phyloP scores from a whole-genome alignment of 2,888 invertebrate species.

The Lamproptera curius region DNA sequence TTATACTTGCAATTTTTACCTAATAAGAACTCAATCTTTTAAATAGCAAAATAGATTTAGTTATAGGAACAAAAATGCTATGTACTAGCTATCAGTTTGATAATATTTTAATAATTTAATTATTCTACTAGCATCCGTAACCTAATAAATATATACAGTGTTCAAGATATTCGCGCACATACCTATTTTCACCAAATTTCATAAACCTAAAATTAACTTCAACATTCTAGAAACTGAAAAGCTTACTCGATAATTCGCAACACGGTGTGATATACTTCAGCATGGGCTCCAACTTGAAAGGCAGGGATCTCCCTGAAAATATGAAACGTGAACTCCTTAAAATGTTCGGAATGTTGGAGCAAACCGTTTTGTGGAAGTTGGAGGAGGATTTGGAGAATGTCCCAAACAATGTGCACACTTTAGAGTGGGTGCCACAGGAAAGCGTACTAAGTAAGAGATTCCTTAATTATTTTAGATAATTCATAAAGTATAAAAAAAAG shows the following conservation, averaged over 20 bases:
- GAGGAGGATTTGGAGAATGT: constrained; percentile 23
- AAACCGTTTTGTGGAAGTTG: constrained; percentile 64
- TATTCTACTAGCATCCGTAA: too few relatives aligned
- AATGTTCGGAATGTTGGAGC: constrained; percentile 52
- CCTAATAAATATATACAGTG: too few relatives aligned
- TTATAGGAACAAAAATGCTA: too few relatives aligned
- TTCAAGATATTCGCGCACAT: too few relatives aligned
- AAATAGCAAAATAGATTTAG: too few relatives aligned
- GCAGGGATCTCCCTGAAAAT: constrained; percentile 44
- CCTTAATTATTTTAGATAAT: too few relatives aligned
- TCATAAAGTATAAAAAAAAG: neutral
- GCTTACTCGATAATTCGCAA: constrained; percentile 48
- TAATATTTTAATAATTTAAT: too few relatives aligned
- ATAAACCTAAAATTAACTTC: too few relatives aligned
- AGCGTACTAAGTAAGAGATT: constrained; percentile 50
- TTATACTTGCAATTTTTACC: too few relatives aligned
- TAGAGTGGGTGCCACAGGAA: constrained; percentile 58
- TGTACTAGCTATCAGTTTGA: too few relatives aligned
- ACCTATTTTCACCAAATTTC: too few relatives aligned
- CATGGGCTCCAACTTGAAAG: constrained; percentile 56
- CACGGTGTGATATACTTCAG: constrained; percentile 69
- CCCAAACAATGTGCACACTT: constrained; percentile 49
- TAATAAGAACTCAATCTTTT: too few relatives aligned
- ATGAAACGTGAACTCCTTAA: constrained; percentile 43
- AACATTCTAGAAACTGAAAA: constrained; percentile 58